Evolutionary conservation across 2,113 vertebrate genomes (phyloP).

Genomic region (Apteryx mantelli): DNA sequence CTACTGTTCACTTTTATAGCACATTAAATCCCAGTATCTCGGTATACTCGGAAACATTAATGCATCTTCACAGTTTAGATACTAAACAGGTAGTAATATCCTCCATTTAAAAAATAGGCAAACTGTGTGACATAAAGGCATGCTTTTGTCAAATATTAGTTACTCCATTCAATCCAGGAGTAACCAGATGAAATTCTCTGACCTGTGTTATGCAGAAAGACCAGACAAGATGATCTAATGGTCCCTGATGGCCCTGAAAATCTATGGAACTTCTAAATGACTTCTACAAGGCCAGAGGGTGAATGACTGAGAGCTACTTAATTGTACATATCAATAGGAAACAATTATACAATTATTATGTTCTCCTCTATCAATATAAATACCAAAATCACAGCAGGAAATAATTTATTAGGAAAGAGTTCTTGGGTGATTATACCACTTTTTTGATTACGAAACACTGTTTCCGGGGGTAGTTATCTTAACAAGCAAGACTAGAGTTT

Average conservation of each 20-base stretch:
- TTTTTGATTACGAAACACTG: neutral
- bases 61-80: neutral
- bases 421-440: neutral
- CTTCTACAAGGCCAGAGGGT: neutral
- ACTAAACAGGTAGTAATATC: neutral
- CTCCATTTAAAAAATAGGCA: neutral
- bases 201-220: neutral
- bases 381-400: neutral
- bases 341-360: neutral
- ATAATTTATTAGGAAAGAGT: neutral
- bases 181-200: neutral
- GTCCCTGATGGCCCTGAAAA: constrained; percentile 30
- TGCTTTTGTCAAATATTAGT: neutral
- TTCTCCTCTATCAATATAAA: neutral
- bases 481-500: neutral
- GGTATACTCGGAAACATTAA: neutral
- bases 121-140: neutral
- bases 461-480: neutral
- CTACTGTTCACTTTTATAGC: neutral
- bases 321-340: neutral
- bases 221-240: constrained; percentile 16
- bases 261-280: constrained; percentile 17
- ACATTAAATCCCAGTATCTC: neutral
- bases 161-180: neutral
- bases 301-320: neutral